Evolutionary conservation across 2,888 invertebrate species (phyloP), one percentile per base, ranked within the genome.

Genomic region (Agrochola lota): DNA sequence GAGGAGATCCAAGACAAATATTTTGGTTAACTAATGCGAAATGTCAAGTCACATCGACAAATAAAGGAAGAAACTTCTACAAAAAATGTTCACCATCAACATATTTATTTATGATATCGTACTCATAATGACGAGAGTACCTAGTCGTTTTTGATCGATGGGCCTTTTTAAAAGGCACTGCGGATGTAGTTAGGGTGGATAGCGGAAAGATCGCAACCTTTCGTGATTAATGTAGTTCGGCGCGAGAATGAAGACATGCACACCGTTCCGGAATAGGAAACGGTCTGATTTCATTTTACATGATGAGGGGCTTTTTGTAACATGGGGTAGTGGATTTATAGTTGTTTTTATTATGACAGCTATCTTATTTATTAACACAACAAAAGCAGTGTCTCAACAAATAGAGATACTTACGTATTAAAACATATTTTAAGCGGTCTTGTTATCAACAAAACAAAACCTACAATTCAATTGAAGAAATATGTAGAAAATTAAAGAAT

Each of bases 111-210:
- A 20, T 20, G 20, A 20, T 8, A 52, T 20, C 20, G 20, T 52
- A 3, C 52, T 2, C 11, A 60, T 55, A 63, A 30, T 46, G 52
- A 46, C 15, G 46, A 55, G 55, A 55, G n/a, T 52, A 73, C 60
- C 8, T 26, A 63, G n/a, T 26, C 15, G 26, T 64, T 40, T 26
- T 40, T 84, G 81, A 85, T 86, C n/a, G 74, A 81, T 86, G 73
- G 63, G 11, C 55, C 35, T 66, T 84, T 74, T 73, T 71, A 72
- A 49, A 81, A 77, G 64, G 74, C 59, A 60, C n/a, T 64, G 20
- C 67, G 67, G 70, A 75, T 74, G 64, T 77, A 80, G 73, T 74
- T 64, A 75, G 46, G 69, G 67, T 63, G 62, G 67, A 75, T 57
- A 74, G 67, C 66, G 77, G 71, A 70, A 78, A 84, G 69, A 77